Evolutionary conservation across 2,888 invertebrate species (phyloP).

Genomic region (Scaptomyza cyrtandrae): DNA sequence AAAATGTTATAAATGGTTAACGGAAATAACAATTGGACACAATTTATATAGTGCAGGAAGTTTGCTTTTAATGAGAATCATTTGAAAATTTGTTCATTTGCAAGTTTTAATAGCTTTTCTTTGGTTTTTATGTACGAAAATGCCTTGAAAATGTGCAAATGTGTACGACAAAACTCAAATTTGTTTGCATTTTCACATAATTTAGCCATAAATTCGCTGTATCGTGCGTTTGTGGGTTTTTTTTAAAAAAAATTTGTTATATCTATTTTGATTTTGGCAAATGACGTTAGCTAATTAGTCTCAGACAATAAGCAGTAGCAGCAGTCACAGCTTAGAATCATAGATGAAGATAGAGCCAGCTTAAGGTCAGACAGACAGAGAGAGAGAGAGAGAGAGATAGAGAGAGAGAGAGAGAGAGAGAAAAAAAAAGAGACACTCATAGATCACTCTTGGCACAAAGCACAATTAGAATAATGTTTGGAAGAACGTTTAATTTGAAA

Average conservation of each 20-base stretch:
- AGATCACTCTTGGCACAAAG: conserved; percentile 45
- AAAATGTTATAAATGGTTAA: conserved; percentile 7
- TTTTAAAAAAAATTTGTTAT: no score
- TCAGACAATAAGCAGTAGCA: conserved; percentile 32
- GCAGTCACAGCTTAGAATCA: conserved; percentile 35
- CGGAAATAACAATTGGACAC: conserved; percentile 6
- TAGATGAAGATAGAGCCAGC: conserved; percentile 6
- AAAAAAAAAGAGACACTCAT: background rate
- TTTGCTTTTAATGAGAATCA: conserved; percentile 19
- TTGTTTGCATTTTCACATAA: conserved; percentile 60
- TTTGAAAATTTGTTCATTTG: conserved; percentile 25
- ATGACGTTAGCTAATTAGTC: conserved; percentile 41
- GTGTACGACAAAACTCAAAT: conserved; percentile 25
- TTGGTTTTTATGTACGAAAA: conserved; percentile 26
- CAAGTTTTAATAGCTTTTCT: conserved; percentile 28
- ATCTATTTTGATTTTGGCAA: conserved; percentile 35
- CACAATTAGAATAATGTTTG: conserved; percentile 54
- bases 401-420: background rate
- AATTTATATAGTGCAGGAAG: conserved; percentile 29
- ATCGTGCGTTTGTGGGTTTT: conserved; percentile 22
- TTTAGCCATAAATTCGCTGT: conserved; percentile 43
- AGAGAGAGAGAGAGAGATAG: background rate
- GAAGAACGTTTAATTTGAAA: conserved; percentile 22
- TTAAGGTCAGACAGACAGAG: conserved; percentile 50
- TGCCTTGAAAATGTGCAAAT: conserved; percentile 72